Conservation (phyloP, 2,797 vertebrate genomes). For the Furcifer pardalis region DNA sequence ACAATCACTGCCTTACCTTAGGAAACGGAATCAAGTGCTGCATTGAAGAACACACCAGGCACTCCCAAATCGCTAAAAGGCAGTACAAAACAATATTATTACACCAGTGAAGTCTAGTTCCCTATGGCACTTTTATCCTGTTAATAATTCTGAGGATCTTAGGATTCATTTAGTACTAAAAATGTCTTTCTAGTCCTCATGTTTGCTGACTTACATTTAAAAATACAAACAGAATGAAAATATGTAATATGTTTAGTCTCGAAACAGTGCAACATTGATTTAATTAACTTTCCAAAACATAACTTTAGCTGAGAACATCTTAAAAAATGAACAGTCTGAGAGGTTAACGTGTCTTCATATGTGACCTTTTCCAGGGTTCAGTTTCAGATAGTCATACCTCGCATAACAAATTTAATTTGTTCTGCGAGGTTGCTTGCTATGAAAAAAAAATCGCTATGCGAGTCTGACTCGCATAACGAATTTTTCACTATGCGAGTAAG, state of each 20-base stretch:
- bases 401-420: too few relatives aligned
- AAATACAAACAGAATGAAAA: neutral
- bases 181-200: neutral
- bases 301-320: neutral
- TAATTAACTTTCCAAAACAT: neutral
- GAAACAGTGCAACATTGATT: neutral
- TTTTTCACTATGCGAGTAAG: too few relatives aligned
- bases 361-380: neutral
- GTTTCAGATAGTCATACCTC: too few relatives aligned
- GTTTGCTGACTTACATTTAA: neutral
- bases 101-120: neutral
- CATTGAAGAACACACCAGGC: slow-evolving; percentile 67
- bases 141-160: neutral
- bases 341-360: too few relatives aligned
- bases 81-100: slow-evolving; percentile 38
- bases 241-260: neutral
- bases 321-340: neutral
- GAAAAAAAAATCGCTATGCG: too few relatives aligned
- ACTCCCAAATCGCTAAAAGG: slow-evolving; percentile 64
- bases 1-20: slow-evolving; percentile 50
- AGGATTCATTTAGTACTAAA: neutral
- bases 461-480: too few relatives aligned
- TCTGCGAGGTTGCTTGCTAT: too few relatives aligned
- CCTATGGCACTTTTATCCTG: neutral
- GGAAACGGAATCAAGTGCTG: slow-evolving; percentile 53